Percentiles rank a stretch among this genome's conserved stretches.
Evolutionary conservation across 2,113 vertebrate species (phyloP).

Genomic region (Prionailurus bengalensis): DNA sequence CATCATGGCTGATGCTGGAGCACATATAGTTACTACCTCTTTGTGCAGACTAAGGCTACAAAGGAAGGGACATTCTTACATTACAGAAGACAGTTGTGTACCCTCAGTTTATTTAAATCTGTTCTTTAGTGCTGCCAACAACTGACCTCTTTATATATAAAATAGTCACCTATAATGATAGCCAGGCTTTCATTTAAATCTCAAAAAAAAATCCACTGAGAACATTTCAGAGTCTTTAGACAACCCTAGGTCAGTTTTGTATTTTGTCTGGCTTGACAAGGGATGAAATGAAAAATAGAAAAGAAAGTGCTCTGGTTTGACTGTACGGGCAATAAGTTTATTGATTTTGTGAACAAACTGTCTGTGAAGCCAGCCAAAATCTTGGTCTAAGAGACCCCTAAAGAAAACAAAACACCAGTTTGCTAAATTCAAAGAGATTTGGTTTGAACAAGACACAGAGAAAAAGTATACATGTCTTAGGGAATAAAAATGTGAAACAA

Average conservation of each 20-base stretch:
- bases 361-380: background rate
- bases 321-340: background rate
- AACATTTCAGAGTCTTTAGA: slow-evolving; percentile 52
- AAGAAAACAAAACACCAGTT: slow-evolving; percentile 6
- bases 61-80: background rate
- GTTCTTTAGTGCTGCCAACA: background rate
- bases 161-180: background rate
- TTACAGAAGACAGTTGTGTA: background rate
- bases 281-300: background rate
- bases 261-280: slow-evolving; percentile 3
- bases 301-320: background rate
- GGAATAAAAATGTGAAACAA: background rate
- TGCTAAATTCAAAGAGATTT: slow-evolving; percentile 10
- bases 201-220: background rate
- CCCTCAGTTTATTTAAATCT: background rate
- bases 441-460: slow-evolving; percentile 41
- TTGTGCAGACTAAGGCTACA: background rate
- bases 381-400: background rate
- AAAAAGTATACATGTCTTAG: background rate
- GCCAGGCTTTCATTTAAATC: slow-evolving; percentile 6
- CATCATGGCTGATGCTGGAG: background rate
- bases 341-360: background rate
- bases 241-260: background rate
- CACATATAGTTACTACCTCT: background rate
- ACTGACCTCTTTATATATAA: background rate